Base-by-base conservation (phyloP, 2,888 invertebrate genomes). In the Leucozona laternaria region DNA sequence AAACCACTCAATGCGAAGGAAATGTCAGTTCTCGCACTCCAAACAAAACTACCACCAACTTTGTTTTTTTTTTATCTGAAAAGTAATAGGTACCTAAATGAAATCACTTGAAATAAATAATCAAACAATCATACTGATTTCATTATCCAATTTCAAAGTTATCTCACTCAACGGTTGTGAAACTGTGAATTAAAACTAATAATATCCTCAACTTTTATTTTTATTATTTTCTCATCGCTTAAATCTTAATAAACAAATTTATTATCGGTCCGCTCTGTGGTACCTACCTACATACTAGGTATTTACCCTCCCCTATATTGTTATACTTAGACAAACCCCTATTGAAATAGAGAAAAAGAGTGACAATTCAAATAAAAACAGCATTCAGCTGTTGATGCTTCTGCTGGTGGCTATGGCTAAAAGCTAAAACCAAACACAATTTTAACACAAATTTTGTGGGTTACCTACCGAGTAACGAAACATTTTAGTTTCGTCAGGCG, bases 111-210 rank as follows among this genome's bases (percentile, higher is more conserved):
- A n/a, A 45, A 6, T n/a, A n/a, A 20, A 20, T 22, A 25, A 53
- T 60, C 22, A 37, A 70, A 28, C 28, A 40, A 57, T 55, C 25
- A 53, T 28, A 43, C 11, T 57, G 45, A 34, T 57, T 76, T 57
- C 6, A 45, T 68, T 40, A 57, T 66, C 48, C 57, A 34, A 50
- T 73, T 22, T 50, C 17, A 58, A 73, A 45, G 34, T 48, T 53
- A 70, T 55, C 53, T 17, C 28, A 55, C 28, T 28, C 22, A 40
- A n/a, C 15, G 37, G 17, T 60, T 22, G 58, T 37, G 37, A 37
- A 68, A 22, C 53, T 55, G 4, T 40, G 5, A 37, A 53, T 70
- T 53, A 25, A 55, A 70, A 40, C n/a, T 70, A n/a, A 45, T n/a
- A 17, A 17, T 40, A 22, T 68, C 20, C 37, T 20, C 37, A 34